phyloP scores from a whole-genome alignment of 2,113 vertebrate species.

The Anseranas semipalmata region DNA sequence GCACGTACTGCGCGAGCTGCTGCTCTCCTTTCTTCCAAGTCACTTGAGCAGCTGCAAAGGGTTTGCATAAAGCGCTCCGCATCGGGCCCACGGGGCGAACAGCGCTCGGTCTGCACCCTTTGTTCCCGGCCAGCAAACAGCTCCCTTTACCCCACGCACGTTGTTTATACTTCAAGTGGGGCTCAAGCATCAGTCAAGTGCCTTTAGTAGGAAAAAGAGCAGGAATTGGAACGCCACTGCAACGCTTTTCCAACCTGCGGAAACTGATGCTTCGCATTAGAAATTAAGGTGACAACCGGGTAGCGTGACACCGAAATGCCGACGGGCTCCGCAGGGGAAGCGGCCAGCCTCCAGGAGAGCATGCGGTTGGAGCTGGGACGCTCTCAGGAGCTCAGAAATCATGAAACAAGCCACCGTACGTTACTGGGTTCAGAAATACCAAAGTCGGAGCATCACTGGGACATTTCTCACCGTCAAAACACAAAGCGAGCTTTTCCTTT shows the following conservation, averaged over 20 bases:
- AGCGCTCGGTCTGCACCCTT: background rate
- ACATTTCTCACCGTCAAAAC: background rate
- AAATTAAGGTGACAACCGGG: background rate
- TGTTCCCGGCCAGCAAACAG: background rate
- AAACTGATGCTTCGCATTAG: background rate
- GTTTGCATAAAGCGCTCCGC: background rate
- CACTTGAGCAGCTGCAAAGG: background rate
- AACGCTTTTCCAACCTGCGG: background rate
- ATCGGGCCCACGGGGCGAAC: accelerated
- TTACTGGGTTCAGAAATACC: too few species aligned
- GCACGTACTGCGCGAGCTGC: accelerated
- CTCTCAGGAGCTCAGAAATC: background rate
- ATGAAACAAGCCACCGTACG: background rate
- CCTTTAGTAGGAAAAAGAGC: background rate
- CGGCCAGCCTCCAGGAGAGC: background rate
- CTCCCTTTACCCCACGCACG: background rate
- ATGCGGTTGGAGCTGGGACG: background rate
- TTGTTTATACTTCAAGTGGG: background rate
- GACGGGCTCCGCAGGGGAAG: background rate
- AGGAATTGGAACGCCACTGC: background rate
- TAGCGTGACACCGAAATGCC: background rate
- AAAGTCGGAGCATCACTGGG: background rate
- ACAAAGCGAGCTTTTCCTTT: background rate
- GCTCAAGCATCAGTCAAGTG: background rate
- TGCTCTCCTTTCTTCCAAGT: background rate